Evolutionary conservation across 2,113 vertebrate species (phyloP), one percentile per base, ranked within the genome.

Genomic region (Ptilorrhoa leucosticta): DNA sequence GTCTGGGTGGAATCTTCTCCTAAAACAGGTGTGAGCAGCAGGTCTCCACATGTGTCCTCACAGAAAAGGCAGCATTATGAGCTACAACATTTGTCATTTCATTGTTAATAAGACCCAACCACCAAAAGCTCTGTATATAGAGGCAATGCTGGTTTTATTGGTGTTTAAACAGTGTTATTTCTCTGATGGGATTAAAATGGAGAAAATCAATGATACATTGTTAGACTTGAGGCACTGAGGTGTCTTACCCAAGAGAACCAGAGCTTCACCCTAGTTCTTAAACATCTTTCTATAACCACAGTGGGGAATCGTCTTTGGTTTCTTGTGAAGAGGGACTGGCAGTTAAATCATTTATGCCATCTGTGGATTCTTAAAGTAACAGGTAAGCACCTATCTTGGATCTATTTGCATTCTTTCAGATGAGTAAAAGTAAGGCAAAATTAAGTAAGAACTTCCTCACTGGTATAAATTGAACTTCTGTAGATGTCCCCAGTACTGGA

Each of bases 241-340:
- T 66, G 3, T 58, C 22, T 84, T 65, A 58, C 11, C 18, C 28
- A 65, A 45, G 8, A 61, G n/a, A 93, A 75, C 3, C 7, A 56
- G 50, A 66, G 33, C 13, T 8, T 69, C 0, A 0, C 6, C 7
- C 6, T 7, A 10, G 13, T 23, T 89, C 44, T 82, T 40, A n/a
- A 57, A 10, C 28, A 15, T 56, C 19, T 54, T 91, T 35, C 24
- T 81, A 7, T 44, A 81, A 81, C 17, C 1, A 2, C 18, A 63
- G 7, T 0, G 1, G 17, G 12, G 9, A 93, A 73, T 78, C 15
- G 3, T 53, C 8, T 31, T 56, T 16, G 4, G 5, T 51, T 65
- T 71, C 35, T 61, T 0, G 0, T 11, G 47, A 42, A 84, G 37
- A 40, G 11, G n/a, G 7, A 44, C 20, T 72, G 37, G 7, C 11